These are phyloP conservation scores for Meleagris gallopavo DNA, from an alignment of 2,113 vertebrate genomes.

Conservation along the genomic window DNA sequence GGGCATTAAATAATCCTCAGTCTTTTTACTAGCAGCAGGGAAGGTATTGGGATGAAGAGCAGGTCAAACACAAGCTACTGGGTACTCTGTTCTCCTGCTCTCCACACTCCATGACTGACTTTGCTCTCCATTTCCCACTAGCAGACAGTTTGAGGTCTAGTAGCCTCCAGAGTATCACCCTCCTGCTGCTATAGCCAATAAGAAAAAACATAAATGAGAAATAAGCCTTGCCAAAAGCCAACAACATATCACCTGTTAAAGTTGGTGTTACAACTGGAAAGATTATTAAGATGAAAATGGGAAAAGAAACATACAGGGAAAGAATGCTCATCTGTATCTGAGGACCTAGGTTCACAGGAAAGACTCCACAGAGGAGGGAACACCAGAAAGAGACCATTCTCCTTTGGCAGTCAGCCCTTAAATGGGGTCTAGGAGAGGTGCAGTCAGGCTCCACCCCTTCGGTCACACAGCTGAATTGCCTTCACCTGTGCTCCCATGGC, in stretches of 20 bases:
- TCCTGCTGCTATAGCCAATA: fast-evolving
- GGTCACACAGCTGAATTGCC: too few relatives aligned
- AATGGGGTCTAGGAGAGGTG: too few relatives aligned
- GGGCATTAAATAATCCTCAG: not conserved
- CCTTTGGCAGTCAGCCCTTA: too few relatives aligned
- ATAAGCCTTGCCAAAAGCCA: not conserved
- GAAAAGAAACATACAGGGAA: too few relatives aligned
- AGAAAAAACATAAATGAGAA: not conserved
- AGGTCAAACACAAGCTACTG: not conserved
- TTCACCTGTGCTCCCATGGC: too few relatives aligned
- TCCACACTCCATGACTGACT: not conserved
- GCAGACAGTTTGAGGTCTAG: not conserved
- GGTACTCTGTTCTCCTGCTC: not conserved
- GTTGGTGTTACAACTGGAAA: too few relatives aligned
- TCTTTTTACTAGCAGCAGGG: not conserved
- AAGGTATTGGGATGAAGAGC: fast-evolving
- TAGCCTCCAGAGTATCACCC: not conserved
- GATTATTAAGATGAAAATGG: too few relatives aligned
- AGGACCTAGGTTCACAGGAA: too few relatives aligned
- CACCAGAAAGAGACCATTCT: too few relatives aligned
- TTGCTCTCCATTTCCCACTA: fast-evolving
- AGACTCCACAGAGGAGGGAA: too few relatives aligned
- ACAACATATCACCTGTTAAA: not conserved
- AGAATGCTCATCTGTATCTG: too few relatives aligned
- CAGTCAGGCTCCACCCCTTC: too few relatives aligned